These are phyloP conservation scores for Drosophila orena DNA, from an alignment of 1,140 invertebrate genomes.

Conservation along the genomic window DNA sequence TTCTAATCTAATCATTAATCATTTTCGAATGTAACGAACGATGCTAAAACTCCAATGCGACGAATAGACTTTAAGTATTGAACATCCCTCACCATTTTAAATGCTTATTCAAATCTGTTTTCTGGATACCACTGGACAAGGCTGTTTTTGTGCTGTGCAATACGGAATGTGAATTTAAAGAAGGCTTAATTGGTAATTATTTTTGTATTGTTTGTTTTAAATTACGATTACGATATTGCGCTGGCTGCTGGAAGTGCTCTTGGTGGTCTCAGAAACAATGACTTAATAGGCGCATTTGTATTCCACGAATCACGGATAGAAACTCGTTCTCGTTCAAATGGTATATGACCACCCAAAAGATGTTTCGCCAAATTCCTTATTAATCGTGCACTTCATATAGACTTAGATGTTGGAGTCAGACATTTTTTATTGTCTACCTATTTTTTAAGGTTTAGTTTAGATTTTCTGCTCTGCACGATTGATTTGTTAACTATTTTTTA, in stretches of 20 bases:
- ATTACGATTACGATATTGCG: constrained; percentile 13
- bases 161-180: constrained; percentile 30
- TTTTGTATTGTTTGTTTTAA: constrained; percentile 22
- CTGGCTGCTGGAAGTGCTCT: constrained; percentile 6
- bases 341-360: too few species aligned
- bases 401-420: background rate
- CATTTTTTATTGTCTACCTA: background rate
- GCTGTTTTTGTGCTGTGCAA: constrained; percentile 3
- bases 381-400: background rate
- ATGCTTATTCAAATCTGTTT: background rate
- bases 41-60: background rate
- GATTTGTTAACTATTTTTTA: background rate
- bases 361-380: background rate
- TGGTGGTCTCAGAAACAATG: constrained; percentile 27
- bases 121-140: background rate
- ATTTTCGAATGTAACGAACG: background rate
- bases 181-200: constrained; percentile 34
- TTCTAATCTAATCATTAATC: too few species aligned
- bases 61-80: background rate
- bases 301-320: constrained; percentile 9
- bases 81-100: constrained; percentile 11
- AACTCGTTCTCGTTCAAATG: constrained; percentile 10
- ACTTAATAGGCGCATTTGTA: constrained; percentile 44
- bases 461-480: too few species aligned
- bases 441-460: too few species aligned